Evolutionary conservation across 2,113 vertebrate species (phyloP).

Genomic region (Miniopterus natalensis): DNA sequence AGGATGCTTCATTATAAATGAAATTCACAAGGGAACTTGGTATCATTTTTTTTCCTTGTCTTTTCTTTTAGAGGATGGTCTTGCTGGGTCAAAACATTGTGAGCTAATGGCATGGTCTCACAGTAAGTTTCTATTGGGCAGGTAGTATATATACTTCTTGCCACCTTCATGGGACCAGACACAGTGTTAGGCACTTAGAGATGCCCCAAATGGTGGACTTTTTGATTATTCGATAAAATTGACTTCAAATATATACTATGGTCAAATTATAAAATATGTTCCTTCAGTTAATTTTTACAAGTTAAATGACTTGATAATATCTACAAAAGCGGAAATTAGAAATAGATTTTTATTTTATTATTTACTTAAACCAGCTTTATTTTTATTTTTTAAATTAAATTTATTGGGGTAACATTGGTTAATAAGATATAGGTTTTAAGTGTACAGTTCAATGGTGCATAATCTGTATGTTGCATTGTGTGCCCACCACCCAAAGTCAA

Average conservation of each 20-base stretch:
- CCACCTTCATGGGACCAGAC: background rate
- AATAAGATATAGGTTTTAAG: background rate
- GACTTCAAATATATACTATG: constrained; percentile 10
- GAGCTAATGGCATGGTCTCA: background rate
- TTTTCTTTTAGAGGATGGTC: background rate
- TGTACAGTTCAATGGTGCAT: background rate
- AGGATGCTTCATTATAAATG: background rate
- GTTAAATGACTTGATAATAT: constrained; percentile 39
- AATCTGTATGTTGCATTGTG: background rate
- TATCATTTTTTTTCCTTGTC: background rate
- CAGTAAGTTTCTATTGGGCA: background rate
- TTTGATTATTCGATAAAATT: constrained; percentile 38
- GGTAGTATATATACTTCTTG: background rate
- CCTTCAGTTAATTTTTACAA: constrained; percentile 25
- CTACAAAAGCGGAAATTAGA: background rate
- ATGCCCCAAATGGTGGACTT: background rate
- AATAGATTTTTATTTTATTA: constrained; percentile 39
- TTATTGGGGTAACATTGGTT: background rate
- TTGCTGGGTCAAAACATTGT: background rate
- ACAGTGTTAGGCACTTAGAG: background rate
- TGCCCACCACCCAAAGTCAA: background rate
- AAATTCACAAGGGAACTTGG: background rate
- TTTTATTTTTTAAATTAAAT: background rate
- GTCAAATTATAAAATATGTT: background rate
- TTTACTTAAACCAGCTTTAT: background rate